Conservation (phyloP, 2,888 invertebrate species). For the Epiblema foenella region DNA sequence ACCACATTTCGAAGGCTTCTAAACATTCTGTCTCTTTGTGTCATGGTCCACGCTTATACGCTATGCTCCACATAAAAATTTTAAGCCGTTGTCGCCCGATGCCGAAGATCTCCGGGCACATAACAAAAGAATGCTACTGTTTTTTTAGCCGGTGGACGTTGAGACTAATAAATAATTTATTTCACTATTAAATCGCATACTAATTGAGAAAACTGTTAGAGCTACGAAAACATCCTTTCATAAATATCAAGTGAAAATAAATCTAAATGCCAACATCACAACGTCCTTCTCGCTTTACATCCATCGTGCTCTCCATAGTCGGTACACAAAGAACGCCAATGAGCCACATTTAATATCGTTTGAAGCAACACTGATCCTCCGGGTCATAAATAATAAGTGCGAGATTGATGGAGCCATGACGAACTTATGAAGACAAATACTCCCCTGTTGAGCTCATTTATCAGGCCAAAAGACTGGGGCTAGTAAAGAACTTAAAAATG, state of each 20-base stretch:
- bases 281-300: background rate
- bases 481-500: background rate
- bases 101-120: no score
- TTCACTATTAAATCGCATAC: no score
- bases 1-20: no score
- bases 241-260: background rate
- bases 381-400: slow-evolving; percentile 49
- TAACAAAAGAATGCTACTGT: no score
- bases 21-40: no score
- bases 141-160: no score
- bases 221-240: no score
- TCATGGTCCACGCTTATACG: no score
- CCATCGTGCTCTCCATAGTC: background rate
- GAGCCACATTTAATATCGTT: slow-evolving; percentile 27
- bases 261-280: background rate
- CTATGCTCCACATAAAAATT: no score
- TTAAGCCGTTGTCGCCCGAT: no score
- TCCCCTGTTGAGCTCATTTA: slow-evolving; percentile 31
- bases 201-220: no score
- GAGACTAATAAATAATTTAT: no score
- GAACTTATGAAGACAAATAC: slow-evolving; percentile 55
- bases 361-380: slow-evolving; percentile 21
- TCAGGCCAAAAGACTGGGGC: slow-evolving; percentile 8
- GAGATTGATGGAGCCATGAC: slow-evolving; percentile 52
- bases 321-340: background rate